These are phyloP conservation scores for Omphaloscelis lunosa DNA, from an alignment of 2,888 invertebrate species.

Conservation along the genomic window DNA sequence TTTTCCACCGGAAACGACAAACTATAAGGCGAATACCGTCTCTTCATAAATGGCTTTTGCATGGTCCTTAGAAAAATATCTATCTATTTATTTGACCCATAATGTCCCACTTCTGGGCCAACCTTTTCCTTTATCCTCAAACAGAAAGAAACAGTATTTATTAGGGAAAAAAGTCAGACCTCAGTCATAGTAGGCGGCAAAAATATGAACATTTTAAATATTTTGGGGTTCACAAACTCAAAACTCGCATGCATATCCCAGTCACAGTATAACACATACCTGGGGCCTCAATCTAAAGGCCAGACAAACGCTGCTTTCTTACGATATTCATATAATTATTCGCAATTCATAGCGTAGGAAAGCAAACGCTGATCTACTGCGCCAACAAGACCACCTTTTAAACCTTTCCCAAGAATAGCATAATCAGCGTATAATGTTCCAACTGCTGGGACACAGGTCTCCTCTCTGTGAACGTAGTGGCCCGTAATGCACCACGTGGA, in stretches of 20 bases:
- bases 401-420: background rate
- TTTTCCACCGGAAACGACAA: background rate
- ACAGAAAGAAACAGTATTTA: no score
- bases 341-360: background rate
- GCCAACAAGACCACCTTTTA: background rate
- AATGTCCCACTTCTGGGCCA: no score
- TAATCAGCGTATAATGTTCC: background rate
- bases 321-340: background rate
- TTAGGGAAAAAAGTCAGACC: background rate
- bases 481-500: no score
- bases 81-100: background rate
- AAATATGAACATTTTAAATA: background rate
- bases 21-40: background rate
- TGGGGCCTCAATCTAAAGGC: background rate
- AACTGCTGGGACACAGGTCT: background rate
- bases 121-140: background rate
- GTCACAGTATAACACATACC: background rate
- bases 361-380: background rate
- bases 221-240: background rate
- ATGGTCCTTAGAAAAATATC: background rate
- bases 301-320: slow-evolving; percentile 5
- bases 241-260: slow-evolving; percentile 33
- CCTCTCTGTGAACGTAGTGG: background rate
- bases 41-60: background rate
- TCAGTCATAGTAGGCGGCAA: background rate